Conservation (phyloP, 2,113 vertebrate species). For the Lagenorhynchus albirostris region DNA sequence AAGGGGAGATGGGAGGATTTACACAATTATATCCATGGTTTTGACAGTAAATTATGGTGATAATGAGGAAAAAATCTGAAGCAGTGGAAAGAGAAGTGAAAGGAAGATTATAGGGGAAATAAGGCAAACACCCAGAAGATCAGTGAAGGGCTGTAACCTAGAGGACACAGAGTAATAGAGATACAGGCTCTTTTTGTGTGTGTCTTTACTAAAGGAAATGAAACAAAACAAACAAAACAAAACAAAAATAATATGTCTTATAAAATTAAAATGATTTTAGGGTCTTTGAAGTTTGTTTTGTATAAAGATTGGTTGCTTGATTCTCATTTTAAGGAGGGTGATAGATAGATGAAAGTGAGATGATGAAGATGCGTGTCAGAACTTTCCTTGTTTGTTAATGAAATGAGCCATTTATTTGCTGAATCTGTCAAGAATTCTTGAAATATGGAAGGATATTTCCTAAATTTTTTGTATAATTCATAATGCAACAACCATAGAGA, state of each 20-base stretch:
- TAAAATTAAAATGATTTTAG: not conserved
- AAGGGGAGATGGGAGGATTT: not conserved
- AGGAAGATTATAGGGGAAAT: not conserved
- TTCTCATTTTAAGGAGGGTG: not conserved
- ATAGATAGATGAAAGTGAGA: not conserved
- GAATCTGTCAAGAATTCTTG: not conserved
- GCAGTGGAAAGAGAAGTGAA: not conserved
- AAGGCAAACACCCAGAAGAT: not conserved
- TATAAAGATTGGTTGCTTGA: not conserved
- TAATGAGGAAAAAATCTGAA: not conserved
- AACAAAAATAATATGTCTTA: not conserved
- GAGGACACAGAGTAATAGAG: not conserved
- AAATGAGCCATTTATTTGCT: not conserved
- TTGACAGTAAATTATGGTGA: not conserved
- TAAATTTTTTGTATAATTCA: not conserved
- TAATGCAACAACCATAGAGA: not conserved
- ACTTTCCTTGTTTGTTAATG: not conserved
- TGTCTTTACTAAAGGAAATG: not conserved
- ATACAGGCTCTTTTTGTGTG: not conserved
- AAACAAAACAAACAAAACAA: not conserved
- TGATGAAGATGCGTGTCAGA: not conserved
- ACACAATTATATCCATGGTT: not conserved
- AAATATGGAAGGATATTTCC: not conserved
- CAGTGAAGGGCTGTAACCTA: not conserved
- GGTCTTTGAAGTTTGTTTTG: not conserved